Conservation (phyloP, 2,113 vertebrate species). For the Oreochromis niloticus region DNA sequence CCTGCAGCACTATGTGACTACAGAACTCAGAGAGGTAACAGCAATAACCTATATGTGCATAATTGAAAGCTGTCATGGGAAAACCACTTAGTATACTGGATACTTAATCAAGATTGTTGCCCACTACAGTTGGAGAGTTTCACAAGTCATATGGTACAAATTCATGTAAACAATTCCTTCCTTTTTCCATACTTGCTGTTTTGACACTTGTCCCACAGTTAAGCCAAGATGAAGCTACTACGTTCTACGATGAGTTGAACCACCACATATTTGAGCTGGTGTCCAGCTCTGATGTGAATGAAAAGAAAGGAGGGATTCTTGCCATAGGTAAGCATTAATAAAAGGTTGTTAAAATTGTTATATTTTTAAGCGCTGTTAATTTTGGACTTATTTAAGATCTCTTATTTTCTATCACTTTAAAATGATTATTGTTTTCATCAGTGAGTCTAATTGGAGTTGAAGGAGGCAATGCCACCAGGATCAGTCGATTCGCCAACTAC, state of each 20-base stretch:
- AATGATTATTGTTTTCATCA: slow-evolving; percentile 36
- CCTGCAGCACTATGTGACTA: slow-evolving; percentile 96
- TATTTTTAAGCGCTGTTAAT: neutral
- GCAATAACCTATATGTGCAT: neutral
- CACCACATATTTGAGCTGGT: slow-evolving; percentile 99
- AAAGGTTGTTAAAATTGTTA: neutral
- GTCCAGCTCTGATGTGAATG: slow-evolving; percentile 97
- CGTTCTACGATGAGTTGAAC: slow-evolving; percentile 97
- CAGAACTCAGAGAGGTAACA: slow-evolving; percentile 90
- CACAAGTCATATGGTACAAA: neutral
- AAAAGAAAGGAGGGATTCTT: slow-evolving; percentile 97
- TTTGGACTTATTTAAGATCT: neutral
- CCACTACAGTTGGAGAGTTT: neutral
- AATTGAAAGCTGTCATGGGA: neutral
- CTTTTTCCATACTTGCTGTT: neutral
- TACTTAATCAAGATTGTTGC: neutral
- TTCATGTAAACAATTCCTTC: neutral
- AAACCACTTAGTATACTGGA: neutral
- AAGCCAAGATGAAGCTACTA: slow-evolving; percentile 96
- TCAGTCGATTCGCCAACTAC: slow-evolving; percentile 97
- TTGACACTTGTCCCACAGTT: slow-evolving; percentile 68
- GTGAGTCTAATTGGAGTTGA: slow-evolving; percentile 97
- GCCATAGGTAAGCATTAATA: slow-evolving; percentile 83
- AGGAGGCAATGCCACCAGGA: slow-evolving; percentile 93
- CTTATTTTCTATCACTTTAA: neutral